Evolutionary conservation across 1,140 invertebrate genomes (phyloP).

Genomic region (Drosophila nasuta): DNA sequence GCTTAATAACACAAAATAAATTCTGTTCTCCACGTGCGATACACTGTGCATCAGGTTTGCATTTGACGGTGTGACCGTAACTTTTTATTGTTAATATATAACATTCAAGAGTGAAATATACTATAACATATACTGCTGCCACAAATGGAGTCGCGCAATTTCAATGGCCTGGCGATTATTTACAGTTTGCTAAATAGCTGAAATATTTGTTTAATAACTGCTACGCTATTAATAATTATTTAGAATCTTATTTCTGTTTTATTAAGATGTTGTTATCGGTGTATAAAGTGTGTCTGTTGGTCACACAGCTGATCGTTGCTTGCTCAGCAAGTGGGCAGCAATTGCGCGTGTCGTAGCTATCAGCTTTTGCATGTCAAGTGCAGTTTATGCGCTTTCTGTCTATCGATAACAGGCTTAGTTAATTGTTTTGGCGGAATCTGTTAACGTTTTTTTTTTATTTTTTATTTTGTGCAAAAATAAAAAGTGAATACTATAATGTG

Average conservation of each 20-base stretch:
- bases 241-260: too few relatives aligned
- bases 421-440: not conserved
- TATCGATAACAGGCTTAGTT: constrained; percentile 9
- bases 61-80: constrained; percentile 17
- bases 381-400: not conserved
- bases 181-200: too few relatives aligned
- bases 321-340: constrained; percentile 16
- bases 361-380: constrained; percentile 9
- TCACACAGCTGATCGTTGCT: not conserved
- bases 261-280: too few relatives aligned
- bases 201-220: too few relatives aligned
- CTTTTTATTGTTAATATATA: too few relatives aligned
- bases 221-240: too few relatives aligned
- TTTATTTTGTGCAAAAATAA: not conserved
- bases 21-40: constrained; percentile 40
- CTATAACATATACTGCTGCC: too few relatives aligned
- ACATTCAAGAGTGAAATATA: too few relatives aligned
- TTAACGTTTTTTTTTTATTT: not conserved
- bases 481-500: too few relatives aligned
- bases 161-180: too few relatives aligned
- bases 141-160: too few relatives aligned
- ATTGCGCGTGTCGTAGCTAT: constrained; percentile 6
- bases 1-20: constrained; percentile 23
- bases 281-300: too few relatives aligned
- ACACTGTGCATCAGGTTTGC: constrained; percentile 7